Conservation (phyloP, 2,888 invertebrate genomes). For the Amphiduros pacificus region DNA sequence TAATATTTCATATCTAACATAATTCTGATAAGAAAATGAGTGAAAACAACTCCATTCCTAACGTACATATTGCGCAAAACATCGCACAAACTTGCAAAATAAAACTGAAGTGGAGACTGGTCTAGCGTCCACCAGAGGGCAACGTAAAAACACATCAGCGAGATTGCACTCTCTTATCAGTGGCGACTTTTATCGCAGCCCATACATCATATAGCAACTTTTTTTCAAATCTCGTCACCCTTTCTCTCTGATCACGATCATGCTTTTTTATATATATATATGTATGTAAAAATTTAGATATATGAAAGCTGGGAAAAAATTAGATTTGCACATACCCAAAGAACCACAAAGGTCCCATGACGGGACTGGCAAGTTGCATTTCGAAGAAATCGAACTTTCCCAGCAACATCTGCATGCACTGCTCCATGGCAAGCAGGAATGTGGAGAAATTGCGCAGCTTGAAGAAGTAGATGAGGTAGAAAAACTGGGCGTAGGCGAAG, state of each 20-base stretch:
- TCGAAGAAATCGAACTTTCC: constrained; percentile 57
- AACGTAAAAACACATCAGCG: no score
- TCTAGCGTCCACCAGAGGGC: no score
- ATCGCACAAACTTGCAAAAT: no score
- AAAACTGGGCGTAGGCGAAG: constrained; percentile 56
- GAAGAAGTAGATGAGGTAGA: constrained; percentile 52
- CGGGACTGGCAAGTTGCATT: constrained; percentile 47
- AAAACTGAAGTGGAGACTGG: no score
- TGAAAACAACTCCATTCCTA: no score
- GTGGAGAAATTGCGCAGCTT: constrained; percentile 35
- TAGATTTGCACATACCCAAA: neutral
- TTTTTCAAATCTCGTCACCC: neutral
- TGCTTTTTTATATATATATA: neutral
- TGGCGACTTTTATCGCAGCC: no score
- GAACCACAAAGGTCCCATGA: constrained; percentile 44
- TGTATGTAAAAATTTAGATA: neutral
- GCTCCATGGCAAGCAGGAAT: constrained; percentile 42
- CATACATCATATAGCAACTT: no score
- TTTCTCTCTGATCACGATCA: neutral
- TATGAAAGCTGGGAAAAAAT: no score
- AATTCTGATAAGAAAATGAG: no score
- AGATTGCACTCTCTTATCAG: no score
- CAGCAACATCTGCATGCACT: constrained; percentile 57
- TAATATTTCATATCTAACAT: no score
- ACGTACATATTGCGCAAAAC: no score